Percentiles rank a stretch among this genome's conserved stretches.
Evolutionary conservation across 2,797 vertebrate genomes (phyloP).

Genomic region (Sternotherus odoratus): DNA sequence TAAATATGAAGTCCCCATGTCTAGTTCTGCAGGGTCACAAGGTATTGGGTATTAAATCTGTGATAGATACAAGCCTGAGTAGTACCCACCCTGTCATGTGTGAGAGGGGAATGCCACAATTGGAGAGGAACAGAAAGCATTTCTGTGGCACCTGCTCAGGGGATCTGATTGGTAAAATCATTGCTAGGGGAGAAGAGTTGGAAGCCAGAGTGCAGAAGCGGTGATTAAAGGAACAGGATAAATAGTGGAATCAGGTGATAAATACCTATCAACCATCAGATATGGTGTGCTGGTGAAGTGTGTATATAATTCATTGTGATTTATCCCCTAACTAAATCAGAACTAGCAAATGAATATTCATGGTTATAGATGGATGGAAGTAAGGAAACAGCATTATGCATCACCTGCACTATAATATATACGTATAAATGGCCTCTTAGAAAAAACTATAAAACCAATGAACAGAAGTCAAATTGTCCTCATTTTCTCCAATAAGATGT

Average conservation of each 20-base stretch:
- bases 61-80: not conserved
- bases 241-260: not conserved
- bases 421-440: not conserved
- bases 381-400: not conserved
- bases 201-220: not conserved
- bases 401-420: not conserved
- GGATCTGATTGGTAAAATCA: not conserved
- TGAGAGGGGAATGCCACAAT: not conserved
- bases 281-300: too few species aligned
- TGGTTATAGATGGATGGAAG: not conserved
- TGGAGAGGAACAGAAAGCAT: not conserved
- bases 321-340: not conserved
- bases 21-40: not conserved
- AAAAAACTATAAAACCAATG: not conserved
- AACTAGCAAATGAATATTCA: not conserved
- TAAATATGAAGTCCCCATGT: not conserved
- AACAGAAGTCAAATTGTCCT: not conserved
- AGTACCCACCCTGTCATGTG: not conserved
- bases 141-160: not conserved
- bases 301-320: not conserved
- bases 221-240: not conserved
- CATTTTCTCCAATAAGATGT: not conserved
- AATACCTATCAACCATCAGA: too few species aligned
- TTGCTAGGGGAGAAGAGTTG: not conserved
- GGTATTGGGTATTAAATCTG: not conserved